phyloP scores from a whole-genome alignment of 2,113 vertebrate genomes.

The Amphilophus citrinellus region DNA sequence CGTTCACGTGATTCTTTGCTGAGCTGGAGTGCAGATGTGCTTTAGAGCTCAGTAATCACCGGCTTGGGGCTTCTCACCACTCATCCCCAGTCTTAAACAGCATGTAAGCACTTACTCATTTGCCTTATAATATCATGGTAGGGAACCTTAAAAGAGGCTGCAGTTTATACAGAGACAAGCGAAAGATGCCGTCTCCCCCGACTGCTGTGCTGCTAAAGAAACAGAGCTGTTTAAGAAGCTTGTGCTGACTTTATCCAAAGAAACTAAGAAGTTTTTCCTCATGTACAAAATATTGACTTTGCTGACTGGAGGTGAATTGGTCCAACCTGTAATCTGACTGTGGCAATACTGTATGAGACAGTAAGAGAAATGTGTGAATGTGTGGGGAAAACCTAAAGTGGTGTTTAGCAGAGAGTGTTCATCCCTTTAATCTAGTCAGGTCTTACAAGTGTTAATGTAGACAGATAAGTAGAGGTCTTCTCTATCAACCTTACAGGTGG shows the following conservation, averaged over 20 bases:
- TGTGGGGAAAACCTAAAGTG: slow-evolving; percentile 45
- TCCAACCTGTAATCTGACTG: slow-evolving; percentile 33
- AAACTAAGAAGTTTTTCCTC: slow-evolving; percentile 36
- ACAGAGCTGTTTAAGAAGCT: slow-evolving; percentile 17
- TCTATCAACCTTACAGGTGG: slow-evolving; percentile 42
- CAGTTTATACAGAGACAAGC: slow-evolving; percentile 75
- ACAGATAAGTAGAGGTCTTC: slow-evolving; percentile 60
- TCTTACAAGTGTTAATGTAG: slow-evolving; percentile 60
- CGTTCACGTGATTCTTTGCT: slow-evolving; percentile 63
- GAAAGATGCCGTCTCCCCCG: slow-evolving; percentile 58
- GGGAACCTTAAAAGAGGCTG: slow-evolving; percentile 74
- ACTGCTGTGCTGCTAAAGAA: slow-evolving; percentile 27
- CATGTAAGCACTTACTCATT: slow-evolving; percentile 85
- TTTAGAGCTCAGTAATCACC: slow-evolving; percentile 79
- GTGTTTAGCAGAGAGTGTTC: slow-evolving; percentile 43
- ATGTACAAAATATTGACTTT: neutral
- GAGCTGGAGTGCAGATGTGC: slow-evolving; percentile 80
- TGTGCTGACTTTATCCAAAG: neutral
- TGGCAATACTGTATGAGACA: neutral
- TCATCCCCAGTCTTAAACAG: slow-evolving; percentile 78
- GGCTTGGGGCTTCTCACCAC: slow-evolving; percentile 79
- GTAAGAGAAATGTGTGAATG: slow-evolving; percentile 40
- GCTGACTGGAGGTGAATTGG: neutral
- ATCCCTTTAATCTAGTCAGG: slow-evolving; percentile 67
- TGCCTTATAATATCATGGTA: slow-evolving; percentile 80